These are phyloP conservation scores for Geotrupes spiniger DNA, from an alignment of 2,888 invertebrate species.

Conservation along the genomic window DNA sequence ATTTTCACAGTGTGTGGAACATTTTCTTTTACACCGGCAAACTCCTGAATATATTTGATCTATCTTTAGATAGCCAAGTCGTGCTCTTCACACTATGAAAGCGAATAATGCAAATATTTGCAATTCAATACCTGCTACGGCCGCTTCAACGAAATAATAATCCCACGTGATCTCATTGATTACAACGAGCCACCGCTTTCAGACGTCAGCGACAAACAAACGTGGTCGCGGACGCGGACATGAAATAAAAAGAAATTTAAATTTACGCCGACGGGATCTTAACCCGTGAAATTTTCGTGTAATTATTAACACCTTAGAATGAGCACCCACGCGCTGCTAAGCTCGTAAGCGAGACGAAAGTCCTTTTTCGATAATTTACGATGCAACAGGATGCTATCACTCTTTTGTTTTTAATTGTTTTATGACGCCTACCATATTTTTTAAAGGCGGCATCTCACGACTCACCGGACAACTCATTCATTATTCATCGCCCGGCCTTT, in stretches of 20 bases:
- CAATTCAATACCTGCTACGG: slow-evolving; percentile 18
- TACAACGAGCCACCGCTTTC: background rate
- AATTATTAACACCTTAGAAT: too few relatives aligned
- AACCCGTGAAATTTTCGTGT: too few relatives aligned
- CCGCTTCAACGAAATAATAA: too few relatives aligned
- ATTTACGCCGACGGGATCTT: too few relatives aligned
- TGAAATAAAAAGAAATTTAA: too few relatives aligned
- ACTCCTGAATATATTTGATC: slow-evolving; percentile 6
- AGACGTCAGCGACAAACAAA: too few relatives aligned
- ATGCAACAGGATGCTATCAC: background rate
- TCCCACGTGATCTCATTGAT: background rate
- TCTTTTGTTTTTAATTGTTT: slow-evolving; percentile 5
- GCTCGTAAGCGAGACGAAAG: too few relatives aligned
- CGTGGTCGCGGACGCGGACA: too few relatives aligned
- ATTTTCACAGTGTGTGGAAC: slow-evolving; percentile 4
- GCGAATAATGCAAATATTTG: slow-evolving; percentile 18
- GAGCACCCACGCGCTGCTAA: too few relatives aligned
- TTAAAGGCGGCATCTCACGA: slow-evolving; percentile 2
- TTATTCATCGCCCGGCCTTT: background rate
- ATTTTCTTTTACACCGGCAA: background rate
- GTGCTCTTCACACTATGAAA: slow-evolving; percentile 17
- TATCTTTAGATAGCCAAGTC: slow-evolving; percentile 7
- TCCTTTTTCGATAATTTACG: background rate
- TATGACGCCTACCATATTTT: slow-evolving; percentile 1
- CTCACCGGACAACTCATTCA: background rate